A percentile compares a stretch with the other conserved stretches of the same genome.
Evolutionary conservation across 2,113 vertebrate genomes (phyloP).

Genomic region (Ceuthmochares aereus): DNA sequence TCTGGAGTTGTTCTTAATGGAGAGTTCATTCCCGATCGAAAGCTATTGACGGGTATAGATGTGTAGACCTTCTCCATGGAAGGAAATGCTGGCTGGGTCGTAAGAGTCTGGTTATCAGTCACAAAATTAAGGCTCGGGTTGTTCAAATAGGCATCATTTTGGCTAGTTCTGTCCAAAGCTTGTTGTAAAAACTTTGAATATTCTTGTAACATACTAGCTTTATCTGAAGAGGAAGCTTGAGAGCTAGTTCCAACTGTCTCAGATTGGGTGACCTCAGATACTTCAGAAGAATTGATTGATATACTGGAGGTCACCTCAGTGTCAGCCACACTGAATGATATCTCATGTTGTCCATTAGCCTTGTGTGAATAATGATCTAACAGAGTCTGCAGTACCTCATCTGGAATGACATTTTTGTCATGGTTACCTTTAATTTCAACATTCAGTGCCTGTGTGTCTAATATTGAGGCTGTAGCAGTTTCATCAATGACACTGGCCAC

Average conservation of each 20-base stretch:
- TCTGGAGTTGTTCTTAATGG: slow-evolving; percentile 93
- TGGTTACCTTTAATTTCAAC: slow-evolving; percentile 91
- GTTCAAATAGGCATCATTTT: slow-evolving; percentile 99
- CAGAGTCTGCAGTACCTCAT: slow-evolving; percentile 96
- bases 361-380: slow-evolving; percentile 98
- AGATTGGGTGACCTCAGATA: slow-evolving; percentile 87
- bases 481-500: slow-evolving; percentile 93
- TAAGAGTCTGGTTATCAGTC: slow-evolving; percentile 91
- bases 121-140: slow-evolving; percentile 95
- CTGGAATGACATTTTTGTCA: slow-evolving; percentile 95
- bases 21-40: slow-evolving; percentile 94
- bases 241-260: slow-evolving; percentile 86
- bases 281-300: slow-evolving; percentile 95
- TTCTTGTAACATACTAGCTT: slow-evolving; percentile 97
- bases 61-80: slow-evolving; percentile 93
- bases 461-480: slow-evolving; percentile 87
- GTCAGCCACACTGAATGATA: slow-evolving; percentile 93
- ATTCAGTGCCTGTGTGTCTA: slow-evolving; percentile 89
- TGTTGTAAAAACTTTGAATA: slow-evolving; percentile 99
- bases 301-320: slow-evolving; percentile 97
- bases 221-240: slow-evolving; percentile 89
- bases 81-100: slow-evolving; percentile 92
- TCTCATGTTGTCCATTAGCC: slow-evolving; percentile 94
- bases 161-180: slow-evolving; percentile 98
- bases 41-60: slow-evolving; percentile 88